Evolutionary conservation across 1,140 invertebrate species (phyloP).

Genomic region (Gryon sp.): DNA sequence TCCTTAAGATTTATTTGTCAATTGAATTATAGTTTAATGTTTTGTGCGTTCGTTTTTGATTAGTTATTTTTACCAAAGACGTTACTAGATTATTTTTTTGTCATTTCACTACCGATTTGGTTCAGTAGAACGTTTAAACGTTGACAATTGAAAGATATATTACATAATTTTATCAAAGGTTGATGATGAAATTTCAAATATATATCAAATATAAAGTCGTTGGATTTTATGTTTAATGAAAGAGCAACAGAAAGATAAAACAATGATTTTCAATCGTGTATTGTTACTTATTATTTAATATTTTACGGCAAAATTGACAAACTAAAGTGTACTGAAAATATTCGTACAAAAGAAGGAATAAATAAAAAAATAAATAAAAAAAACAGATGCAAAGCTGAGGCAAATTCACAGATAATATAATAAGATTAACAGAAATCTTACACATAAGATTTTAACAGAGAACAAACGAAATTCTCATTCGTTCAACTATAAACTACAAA

Average conservation of each 20-base stretch:
- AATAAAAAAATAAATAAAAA: neutral
- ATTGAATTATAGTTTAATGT: neutral
- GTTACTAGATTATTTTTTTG: constrained; percentile 31
- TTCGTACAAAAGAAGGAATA: neutral
- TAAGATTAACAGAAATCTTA: constrained; percentile 3
- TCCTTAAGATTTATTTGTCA: constrained; percentile 11
- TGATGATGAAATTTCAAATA: constrained; percentile 25
- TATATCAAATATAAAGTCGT: constrained; percentile 22
- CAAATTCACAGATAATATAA: neutral
- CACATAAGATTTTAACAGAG: constrained; percentile 6
- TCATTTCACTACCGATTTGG: neutral
- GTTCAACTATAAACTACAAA: neutral
- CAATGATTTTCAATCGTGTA: too few species aligned
- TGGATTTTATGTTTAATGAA: neutral
- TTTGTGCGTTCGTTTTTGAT: constrained; percentile 8
- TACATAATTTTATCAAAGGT: constrained; percentile 17
- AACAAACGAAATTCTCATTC: constrained; percentile 6
- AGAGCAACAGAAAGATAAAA: too few species aligned
- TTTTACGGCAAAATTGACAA: too few species aligned
- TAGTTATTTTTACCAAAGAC: constrained; percentile 47
- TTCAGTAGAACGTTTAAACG: neutral
- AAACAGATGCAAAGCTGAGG: too few species aligned
- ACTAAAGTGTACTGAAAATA: neutral
- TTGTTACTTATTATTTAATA: too few species aligned
- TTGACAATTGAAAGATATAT: constrained; percentile 15